Percentiles rank a stretch among this genome's conserved stretches.
These are phyloP conservation scores for Oikopleura vanhoeffeni DNA, from an alignment of 23 tunicate species.

Conservation along the genomic window DNA sequence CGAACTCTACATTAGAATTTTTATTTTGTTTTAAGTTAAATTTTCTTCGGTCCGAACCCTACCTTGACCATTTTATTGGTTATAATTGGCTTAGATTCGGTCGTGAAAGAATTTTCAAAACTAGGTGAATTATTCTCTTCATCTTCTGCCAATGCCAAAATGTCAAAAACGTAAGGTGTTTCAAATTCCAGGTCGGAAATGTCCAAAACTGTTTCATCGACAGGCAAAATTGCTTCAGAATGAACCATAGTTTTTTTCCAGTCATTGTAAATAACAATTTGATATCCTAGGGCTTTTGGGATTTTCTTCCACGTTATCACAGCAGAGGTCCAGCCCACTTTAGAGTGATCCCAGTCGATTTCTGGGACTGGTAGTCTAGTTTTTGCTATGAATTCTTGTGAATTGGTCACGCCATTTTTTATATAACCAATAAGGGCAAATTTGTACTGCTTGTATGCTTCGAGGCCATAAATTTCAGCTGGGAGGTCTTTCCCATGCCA, in stretches of 20 bases:
- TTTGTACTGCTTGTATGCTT: neutral
- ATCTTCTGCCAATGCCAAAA: neutral
- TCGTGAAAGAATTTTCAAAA: neutral
- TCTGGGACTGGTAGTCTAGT: neutral
- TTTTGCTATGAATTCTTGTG: neutral
- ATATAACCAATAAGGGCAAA: neutral
- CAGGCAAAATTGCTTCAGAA: neutral
- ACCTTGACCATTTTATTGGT: neutral
- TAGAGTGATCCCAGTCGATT: neutral
- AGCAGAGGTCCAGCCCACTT: slow-evolving; percentile 14
- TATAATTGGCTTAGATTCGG: neutral
- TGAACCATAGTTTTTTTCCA: neutral
- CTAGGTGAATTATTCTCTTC: neutral
- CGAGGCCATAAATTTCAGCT: neutral
- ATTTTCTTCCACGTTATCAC: neutral
- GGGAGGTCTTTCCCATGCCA: neutral
- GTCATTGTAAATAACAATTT: neutral
- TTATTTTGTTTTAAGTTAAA: too few relatives aligned
- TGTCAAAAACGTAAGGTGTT: neutral
- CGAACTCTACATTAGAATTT: too few relatives aligned
- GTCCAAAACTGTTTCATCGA: neutral
- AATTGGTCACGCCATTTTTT: neutral
- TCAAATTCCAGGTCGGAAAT: neutral
- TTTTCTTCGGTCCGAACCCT: too few relatives aligned
- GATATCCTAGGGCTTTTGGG: neutral